These are phyloP conservation scores for Chymomyza caudatula DNA, from an alignment of 2,888 invertebrate species.

Conservation along the genomic window DNA sequence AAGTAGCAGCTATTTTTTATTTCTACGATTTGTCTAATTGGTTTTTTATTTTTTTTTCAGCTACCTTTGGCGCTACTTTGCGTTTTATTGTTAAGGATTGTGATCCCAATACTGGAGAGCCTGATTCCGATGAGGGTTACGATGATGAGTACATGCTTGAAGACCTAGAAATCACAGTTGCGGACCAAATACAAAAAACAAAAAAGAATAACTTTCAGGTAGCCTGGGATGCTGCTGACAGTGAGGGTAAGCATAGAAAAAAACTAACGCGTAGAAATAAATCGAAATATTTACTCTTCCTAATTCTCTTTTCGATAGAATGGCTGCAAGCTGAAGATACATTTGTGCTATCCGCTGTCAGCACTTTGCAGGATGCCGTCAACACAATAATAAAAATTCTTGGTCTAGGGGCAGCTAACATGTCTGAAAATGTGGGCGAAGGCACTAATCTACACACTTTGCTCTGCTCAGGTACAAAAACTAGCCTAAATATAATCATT, in stretches of 20 bases:
- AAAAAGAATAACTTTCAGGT: constrained; percentile 87
- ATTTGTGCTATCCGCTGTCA: constrained; percentile 90
- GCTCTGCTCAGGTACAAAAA: constrained; percentile 84
- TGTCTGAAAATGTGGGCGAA: constrained; percentile 89
- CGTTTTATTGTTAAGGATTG: constrained; percentile 98
- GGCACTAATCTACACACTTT: constrained; percentile 90
- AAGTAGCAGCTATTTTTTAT: constrained; percentile 33
- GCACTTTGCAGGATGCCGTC: constrained; percentile 89
- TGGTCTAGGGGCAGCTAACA: constrained; percentile 90
- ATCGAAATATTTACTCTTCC: no score
- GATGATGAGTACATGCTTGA: constrained; percentile 97
- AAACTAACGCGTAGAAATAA: no score
- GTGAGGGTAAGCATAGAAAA: constrained; percentile 78
- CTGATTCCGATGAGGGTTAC: constrained; percentile 97
- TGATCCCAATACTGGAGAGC: constrained; percentile 94
- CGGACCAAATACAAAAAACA: constrained; percentile 90
- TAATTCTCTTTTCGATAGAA: constrained; percentile 57
- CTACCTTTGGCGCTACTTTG: constrained; percentile 91
- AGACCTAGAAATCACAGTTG: constrained; percentile 90
- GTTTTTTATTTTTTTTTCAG: constrained; percentile 48
- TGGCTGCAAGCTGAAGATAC: constrained; percentile 92
- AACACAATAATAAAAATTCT: constrained; percentile 89
- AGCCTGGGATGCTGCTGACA: constrained; percentile 87
- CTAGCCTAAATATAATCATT: neutral
- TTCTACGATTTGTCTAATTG: neutral